Evolutionary conservation across 2,113 vertebrate genomes (phyloP).

Genomic region (Crotophaga sulcirostris): DNA sequence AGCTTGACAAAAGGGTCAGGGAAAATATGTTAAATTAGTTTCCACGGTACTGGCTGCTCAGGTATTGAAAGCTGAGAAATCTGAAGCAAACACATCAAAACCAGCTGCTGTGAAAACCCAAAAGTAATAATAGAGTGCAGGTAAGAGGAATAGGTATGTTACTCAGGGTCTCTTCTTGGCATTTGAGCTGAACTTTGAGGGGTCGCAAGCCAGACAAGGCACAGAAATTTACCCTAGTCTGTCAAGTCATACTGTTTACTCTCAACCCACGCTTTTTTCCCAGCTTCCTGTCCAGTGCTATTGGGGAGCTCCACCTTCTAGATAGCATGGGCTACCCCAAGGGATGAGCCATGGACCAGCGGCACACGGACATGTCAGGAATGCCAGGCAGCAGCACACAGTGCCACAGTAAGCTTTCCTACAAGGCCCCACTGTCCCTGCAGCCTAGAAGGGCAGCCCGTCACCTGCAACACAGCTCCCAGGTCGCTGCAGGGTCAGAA

Average conservation of each 20-base stretch:
- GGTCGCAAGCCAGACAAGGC: fast-evolving
- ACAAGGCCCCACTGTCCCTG: fast-evolving
- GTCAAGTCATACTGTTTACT: neutral
- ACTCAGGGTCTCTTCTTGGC: neutral
- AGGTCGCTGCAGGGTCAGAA: neutral
- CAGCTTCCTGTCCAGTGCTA: neutral
- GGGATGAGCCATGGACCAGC: too few species aligned
- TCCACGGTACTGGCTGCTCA: neutral
- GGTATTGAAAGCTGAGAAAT: neutral
- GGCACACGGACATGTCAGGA: fast-evolving
- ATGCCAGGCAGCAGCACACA: neutral
- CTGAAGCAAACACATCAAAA: neutral
- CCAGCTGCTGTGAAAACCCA: neutral
- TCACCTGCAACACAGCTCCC: fast-evolving
- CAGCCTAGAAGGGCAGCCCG: neutral
- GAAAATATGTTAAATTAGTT: neutral
- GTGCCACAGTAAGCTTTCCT: neutral
- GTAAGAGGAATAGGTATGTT: neutral
- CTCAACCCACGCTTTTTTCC: too few species aligned
- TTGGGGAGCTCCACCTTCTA: neutral
- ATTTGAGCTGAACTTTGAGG: neutral
- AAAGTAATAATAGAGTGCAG: neutral
- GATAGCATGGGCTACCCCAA: neutral
- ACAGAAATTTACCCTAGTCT: neutral
- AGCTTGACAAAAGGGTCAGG: neutral